Base-by-base conservation (phyloP, 2,888 invertebrate genomes). In the Epinotia demarniana region DNA sequence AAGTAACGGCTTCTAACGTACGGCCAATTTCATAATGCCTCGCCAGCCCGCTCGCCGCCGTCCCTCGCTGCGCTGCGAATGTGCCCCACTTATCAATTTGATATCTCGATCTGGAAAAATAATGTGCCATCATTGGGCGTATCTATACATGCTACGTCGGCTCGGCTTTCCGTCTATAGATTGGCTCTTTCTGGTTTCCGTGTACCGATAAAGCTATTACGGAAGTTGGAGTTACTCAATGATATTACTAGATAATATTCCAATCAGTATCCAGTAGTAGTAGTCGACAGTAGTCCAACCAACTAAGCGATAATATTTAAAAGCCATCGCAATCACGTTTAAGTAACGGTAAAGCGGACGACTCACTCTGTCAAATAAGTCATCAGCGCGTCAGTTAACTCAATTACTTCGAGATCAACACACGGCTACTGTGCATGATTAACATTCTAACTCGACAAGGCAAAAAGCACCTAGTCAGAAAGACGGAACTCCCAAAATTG, bases 11-110 rank as follows among this genome's bases (percentile, higher is more conserved):
- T 84, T 86, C 92, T 94, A 93, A 94, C 92, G 89, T 94, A 94
- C 92, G 88, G 94, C 94, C 94, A 94, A 94, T 94, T 93, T 93
- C 93, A 94, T 94, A 94, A 94, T 94, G 94, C 94, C 87, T 88
- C 88, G 90, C 81, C 86, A 89, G 86, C 79, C 79, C 86, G 90
- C 86, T 79, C 77, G 77, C 80, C 81, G 83, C 87, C 89, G 60
- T 69, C 87, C 75, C 63, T 55, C 66, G 55, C 75, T 64, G 66
- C 68, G 88, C 87, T 83, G 88, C 87, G 89, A 90, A 93, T 92
- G 92, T 90, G 89, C 86, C 90, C 89, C 91, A 93, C 94, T 93
- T 92, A 93, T 93, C 94, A 93, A 93, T 93, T 93, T 93, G 93
- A 93, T 94, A 93, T 94, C 93, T 90, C 88, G 89, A 89, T 90